Percentiles rank a stretch among this genome's conserved stretches.
These are phyloP conservation scores for Amphiprion percula DNA, from an alignment of 2,113 vertebrate genomes.

Conservation along the genomic window DNA sequence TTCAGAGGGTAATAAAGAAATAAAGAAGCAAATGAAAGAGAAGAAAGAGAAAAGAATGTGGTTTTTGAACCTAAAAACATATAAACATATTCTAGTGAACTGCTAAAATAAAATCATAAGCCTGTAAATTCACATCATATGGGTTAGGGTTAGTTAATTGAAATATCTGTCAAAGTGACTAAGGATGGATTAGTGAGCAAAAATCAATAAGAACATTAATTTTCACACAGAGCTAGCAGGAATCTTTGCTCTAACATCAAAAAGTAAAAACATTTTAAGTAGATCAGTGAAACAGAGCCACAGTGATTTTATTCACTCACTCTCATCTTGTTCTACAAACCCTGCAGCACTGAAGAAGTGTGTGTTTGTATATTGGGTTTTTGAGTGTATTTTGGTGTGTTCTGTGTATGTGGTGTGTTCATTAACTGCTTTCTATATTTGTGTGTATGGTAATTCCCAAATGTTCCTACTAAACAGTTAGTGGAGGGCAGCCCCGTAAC, in stretches of 20 bases:
- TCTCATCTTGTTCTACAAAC: conserved; percentile 16
- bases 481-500: conserved; percentile 58
- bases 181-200: neutral
- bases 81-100: too few species aligned
- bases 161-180: neutral
- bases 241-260: neutral
- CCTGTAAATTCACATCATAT: too few species aligned
- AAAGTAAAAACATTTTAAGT: neutral
- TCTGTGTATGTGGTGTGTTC: conserved; percentile 36
- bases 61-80: too few species aligned
- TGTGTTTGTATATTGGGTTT: conserved; percentile 8
- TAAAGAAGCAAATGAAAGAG: too few species aligned
- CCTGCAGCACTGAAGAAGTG: conserved; percentile 1
- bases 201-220: neutral
- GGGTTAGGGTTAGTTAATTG: neutral
- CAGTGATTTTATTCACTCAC: neutral
- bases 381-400: conserved; percentile 11
- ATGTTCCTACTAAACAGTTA: conserved; percentile 61
- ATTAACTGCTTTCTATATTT: conserved; percentile 54
- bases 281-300: neutral
- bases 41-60: too few species aligned
- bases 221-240: neutral
- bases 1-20: too few species aligned
- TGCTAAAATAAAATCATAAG: too few species aligned
- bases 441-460: conserved; percentile 64